A percentile compares a stretch with the other conserved stretches of the same genome.
Conservation (phyloP, 2,888 invertebrate genomes). For the Epirrhoe alternata region DNA sequence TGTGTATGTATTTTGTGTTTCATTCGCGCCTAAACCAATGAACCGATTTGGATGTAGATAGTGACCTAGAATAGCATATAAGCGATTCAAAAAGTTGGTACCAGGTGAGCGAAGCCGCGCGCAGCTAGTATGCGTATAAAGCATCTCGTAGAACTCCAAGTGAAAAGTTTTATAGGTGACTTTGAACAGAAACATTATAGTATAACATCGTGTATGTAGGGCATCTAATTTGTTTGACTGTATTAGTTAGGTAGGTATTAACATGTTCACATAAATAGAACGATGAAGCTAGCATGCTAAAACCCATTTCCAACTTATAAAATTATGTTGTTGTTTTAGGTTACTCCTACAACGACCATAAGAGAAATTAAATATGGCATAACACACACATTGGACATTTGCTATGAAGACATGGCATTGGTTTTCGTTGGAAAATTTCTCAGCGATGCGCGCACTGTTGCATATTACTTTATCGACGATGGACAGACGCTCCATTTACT, state of each 20-base stretch:
- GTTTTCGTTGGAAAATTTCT: conserved; percentile 19
- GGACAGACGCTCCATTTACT: conserved; percentile 32
- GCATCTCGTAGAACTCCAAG: no score
- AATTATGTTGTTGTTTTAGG: conserved; percentile 15
- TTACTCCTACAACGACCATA: conserved; percentile 8
- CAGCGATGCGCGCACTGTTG: conserved; percentile 14
- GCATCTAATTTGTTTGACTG: no score
- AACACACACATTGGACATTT: conserved; percentile 13
- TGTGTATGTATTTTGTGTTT: no score
- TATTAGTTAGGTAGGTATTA: neutral
- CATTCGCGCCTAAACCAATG: no score
- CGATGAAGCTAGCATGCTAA: neutral
- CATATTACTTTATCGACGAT: conserved; percentile 23
- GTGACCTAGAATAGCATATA: no score
- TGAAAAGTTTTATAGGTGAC: no score
- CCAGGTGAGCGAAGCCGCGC: no score
- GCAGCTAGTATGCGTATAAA: no score
- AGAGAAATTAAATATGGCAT: conserved; percentile 19
- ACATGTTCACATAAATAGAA: neutral
- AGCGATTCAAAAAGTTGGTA: no score
- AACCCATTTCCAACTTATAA: neutral
- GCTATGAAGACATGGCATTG: conserved; percentile 34
- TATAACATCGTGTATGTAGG: no score
- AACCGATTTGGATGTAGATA: no score
- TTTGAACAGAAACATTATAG: no score